Evolutionary conservation across 2,888 invertebrate species (phyloP).

Genomic region (Blastobasis adustella): DNA sequence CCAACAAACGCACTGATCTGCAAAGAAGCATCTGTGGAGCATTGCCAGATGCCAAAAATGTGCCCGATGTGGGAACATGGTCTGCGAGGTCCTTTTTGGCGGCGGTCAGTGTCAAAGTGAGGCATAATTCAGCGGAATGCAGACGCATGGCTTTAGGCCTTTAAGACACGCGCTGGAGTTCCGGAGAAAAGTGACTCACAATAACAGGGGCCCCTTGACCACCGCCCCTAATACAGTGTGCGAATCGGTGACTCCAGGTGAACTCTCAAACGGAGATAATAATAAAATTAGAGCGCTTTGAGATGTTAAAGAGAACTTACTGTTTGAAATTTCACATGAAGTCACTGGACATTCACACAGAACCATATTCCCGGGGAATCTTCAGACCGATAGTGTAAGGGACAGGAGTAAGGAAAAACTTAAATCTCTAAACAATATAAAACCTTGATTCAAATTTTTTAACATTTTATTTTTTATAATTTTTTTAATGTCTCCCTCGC

Average conservation of each 20-base stretch:
- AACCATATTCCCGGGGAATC: constrained; percentile 40
- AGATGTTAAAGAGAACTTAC: not conserved
- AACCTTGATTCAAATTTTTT: constrained; percentile 54
- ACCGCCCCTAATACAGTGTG: constrained; percentile 54
- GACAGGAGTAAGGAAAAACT: constrained; percentile 35
- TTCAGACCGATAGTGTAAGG: constrained; percentile 45
- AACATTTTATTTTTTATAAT: constrained; percentile 69
- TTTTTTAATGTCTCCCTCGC: constrained; percentile 67
- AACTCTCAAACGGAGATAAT: constrained; percentile 29
- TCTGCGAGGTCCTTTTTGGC: constrained; percentile 52
- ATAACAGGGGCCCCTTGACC: constrained; percentile 62
- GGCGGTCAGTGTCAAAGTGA: constrained; percentile 53
- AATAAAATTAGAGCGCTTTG: not conserved
- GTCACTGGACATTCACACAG: constrained; percentile 43
- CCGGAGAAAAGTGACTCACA: constrained; percentile 48
- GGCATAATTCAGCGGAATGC: constrained; percentile 55
- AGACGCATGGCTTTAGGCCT: constrained; percentile 68
- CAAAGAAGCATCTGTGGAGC: no score
- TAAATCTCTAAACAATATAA: constrained; percentile 49
- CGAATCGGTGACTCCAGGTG: constrained; percentile 29
- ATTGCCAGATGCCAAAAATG: no score
- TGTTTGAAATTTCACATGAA: constrained; percentile 39
- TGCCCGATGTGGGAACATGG: constrained; percentile 41
- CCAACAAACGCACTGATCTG: no score
- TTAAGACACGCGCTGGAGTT: constrained; percentile 59